Percentiles rank a stretch among this genome's conserved stretches.
phyloP scores from a whole-genome alignment of 1,140 invertebrate species.

The Leptinotarsa lineolata region DNA sequence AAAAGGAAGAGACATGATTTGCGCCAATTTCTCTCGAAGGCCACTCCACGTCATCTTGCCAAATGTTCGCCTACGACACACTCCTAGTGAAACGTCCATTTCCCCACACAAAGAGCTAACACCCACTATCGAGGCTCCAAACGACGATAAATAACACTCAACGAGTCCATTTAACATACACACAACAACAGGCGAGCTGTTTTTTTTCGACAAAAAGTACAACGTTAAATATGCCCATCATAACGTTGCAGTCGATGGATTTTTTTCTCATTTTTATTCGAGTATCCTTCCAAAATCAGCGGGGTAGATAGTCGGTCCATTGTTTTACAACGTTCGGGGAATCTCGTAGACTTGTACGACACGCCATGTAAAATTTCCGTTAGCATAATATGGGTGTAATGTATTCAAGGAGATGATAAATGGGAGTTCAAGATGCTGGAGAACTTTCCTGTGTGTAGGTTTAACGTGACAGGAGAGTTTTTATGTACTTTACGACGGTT shows the following conservation, averaged over 20 bases:
- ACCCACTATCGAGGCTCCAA: constrained; percentile 11
- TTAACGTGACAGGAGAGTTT: background rate
- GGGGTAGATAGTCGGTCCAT: constrained; percentile 29
- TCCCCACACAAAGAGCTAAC: background rate
- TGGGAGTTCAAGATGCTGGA: background rate
- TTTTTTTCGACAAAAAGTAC: constrained; percentile 31
- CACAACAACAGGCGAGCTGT: constrained; percentile 33
- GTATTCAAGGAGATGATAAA: constrained; percentile 25
- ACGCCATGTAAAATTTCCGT: constrained; percentile 28
- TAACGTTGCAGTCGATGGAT: constrained; percentile 27
- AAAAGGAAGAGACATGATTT: too few species aligned
- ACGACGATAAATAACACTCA: constrained; percentile 36
- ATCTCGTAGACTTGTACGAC: constrained; percentile 16
- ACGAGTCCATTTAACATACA: constrained; percentile 35
- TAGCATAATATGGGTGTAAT: constrained; percentile 25
- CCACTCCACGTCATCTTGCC: background rate
- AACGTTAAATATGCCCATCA: constrained; percentile 36
- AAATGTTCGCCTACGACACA: background rate
- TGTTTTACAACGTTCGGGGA: constrained; percentile 33
- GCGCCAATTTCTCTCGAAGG: background rate
- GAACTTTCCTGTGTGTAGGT: background rate
- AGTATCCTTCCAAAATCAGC: constrained; percentile 30
- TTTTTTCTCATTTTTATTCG: background rate
- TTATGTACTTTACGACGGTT: background rate
- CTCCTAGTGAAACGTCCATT: background rate